Percentiles rank a stretch among this genome's conserved stretches.
Conservation (phyloP, 2,888 invertebrate species). For the Bellardia bayeri region DNA sequence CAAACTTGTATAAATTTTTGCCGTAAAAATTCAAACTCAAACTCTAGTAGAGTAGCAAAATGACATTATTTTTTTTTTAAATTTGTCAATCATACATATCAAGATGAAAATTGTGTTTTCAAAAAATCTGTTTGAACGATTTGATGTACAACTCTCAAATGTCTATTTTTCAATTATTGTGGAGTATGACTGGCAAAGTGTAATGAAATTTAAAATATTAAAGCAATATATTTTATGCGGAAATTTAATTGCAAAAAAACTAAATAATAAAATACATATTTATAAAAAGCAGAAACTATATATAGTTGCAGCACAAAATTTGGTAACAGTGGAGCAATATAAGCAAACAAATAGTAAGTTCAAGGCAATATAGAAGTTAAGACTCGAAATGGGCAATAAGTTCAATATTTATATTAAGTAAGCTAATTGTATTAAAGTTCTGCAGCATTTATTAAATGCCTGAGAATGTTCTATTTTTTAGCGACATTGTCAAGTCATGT, state of each 20-base stretch:
- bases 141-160: conserved; percentile 52
- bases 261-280: conserved; percentile 4
- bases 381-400: too few relatives aligned
- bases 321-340: background rate
- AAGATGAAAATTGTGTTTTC: conserved; percentile 42
- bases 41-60: background rate
- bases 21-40: background rate
- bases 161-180: conserved; percentile 56
- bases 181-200: conserved; percentile 10
- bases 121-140: conserved; percentile 3
- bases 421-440: too few relatives aligned
- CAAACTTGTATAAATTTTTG: conserved; percentile 44
- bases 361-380: too few relatives aligned
- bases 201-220: background rate
- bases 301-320: background rate
- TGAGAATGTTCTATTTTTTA: too few relatives aligned
- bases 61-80: conserved; percentile 22
- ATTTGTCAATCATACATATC: conserved; percentile 40
- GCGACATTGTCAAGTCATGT: too few relatives aligned
- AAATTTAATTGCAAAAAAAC: conserved; percentile 11
- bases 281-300: background rate
- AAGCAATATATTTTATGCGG: background rate
- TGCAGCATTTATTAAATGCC: too few relatives aligned
- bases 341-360: too few relatives aligned
- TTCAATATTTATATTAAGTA: too few relatives aligned